These are phyloP conservation scores for Latrodectus hesperus DNA, from an alignment of 2,888 invertebrate species.

Conservation along the genomic window DNA sequence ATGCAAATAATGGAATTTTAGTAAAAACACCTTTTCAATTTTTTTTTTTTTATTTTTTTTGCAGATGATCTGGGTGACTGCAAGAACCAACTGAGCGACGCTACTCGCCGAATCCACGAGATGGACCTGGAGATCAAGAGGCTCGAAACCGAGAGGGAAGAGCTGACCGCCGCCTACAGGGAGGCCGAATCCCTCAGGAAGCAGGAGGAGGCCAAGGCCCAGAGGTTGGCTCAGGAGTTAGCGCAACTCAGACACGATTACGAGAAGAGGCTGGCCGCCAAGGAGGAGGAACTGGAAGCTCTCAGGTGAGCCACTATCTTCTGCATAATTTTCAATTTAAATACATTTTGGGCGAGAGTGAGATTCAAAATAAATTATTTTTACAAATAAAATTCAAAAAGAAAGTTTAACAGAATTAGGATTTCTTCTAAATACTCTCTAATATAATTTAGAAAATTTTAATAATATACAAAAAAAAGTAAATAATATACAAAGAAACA, in stretches of 20 bases:
- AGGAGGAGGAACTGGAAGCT: slow-evolving; percentile 98
- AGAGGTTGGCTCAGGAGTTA: slow-evolving; percentile 93
- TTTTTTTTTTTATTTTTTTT: neutral
- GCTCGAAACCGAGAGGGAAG: slow-evolving; percentile 99
- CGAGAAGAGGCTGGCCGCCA: slow-evolving; percentile 96
- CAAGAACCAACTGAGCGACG: slow-evolving; percentile 93
- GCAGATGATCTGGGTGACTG: slow-evolving; percentile 96
- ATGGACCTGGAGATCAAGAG: slow-evolving; percentile 96
- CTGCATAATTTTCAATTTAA: too few species aligned
- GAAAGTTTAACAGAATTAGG: too few species aligned
- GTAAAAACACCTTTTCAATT: too few species aligned
- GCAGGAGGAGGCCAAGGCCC: slow-evolving; percentile 96
- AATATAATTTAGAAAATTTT: too few species aligned
- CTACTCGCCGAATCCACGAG: slow-evolving; percentile 97
- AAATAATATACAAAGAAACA: too few species aligned
- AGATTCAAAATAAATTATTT: too few species aligned
- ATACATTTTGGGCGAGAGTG: too few species aligned
- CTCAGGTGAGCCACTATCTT: slow-evolving; percentile 84
- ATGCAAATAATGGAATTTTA: too few species aligned
- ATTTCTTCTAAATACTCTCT: too few species aligned
- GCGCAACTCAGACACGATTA: slow-evolving; percentile 96
- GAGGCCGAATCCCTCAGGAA: slow-evolving; percentile 99
- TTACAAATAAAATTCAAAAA: too few species aligned
- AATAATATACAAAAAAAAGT: too few species aligned
- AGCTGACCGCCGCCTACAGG: slow-evolving; percentile 97